Conservation (phyloP, 2,797 vertebrate genomes). For the Acridotheres tristis region DNA sequence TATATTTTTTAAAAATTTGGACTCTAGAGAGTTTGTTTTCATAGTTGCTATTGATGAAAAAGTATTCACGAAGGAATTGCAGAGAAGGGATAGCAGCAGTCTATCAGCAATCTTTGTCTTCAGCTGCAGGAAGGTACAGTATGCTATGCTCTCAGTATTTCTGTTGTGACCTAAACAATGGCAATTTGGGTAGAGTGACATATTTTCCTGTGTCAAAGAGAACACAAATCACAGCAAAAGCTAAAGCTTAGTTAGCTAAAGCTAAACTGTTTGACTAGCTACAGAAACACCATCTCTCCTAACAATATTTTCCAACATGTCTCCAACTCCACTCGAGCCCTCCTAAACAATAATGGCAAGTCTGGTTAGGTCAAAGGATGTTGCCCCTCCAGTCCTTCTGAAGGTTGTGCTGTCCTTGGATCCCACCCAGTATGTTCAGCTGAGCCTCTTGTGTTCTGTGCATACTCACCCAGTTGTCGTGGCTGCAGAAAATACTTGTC, state of each 20-base stretch:
- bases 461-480: neutral
- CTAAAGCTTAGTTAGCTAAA: neutral
- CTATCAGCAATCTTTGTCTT: slow-evolving; percentile 8
- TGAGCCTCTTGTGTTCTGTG: neutral
- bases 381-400: neutral
- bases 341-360: neutral
- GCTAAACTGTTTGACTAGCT: neutral
- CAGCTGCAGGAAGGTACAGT: slow-evolving; percentile 19
- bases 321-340: neutral
- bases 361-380: neutral
- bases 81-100: slow-evolving; percentile 32
- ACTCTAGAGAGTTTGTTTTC: slow-evolving; percentile 21
- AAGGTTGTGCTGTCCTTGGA: neutral
- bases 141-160: neutral
- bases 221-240: neutral
- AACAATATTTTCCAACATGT: neutral
- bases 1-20: neutral
- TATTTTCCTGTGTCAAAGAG: neutral
- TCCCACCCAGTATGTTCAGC: neutral
- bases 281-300: neutral
- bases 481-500: slow-evolving; percentile 22
- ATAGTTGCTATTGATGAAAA: neutral
- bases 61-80: slow-evolving; percentile 7
- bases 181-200: neutral
- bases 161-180: neutral